Evolutionary conservation across 1,140 invertebrate species (phyloP), one percentile per base, ranked within the genome.

Genomic region (Macrobrachium rosenbergii): DNA sequence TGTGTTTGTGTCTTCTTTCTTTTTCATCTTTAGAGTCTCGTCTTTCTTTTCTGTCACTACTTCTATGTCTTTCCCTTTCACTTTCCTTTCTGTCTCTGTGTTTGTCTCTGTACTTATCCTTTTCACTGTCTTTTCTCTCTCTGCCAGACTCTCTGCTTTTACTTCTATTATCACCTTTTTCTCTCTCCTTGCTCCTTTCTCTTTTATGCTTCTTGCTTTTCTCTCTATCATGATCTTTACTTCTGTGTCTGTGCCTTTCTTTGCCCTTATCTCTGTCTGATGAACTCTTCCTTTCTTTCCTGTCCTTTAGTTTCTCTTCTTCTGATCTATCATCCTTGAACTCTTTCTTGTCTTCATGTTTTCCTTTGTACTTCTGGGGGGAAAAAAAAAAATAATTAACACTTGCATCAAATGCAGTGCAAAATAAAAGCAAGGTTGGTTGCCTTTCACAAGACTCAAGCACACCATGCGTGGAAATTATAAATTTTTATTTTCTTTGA

Each of bases 331-430:
- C 52, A 37, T 75, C 37, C 64, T 37, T 73, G 14, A 28, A 59
- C 7, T 87, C 82, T 52, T 64, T 83, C 37, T 89, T 83, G 14
- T 91, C 89, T 89, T 93, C 92, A 14, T 23, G 43, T 64, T 87
- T 87, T 45, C 81, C 79, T 19, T 82, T 76, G 6, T 81, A 82
- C 64, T 87, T 87, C 85, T 87, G 85, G 16, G 76, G 62, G 17
- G 23, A 45, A 17, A 59, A 21, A n/a, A 45, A 12, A 86, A n/a
- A 58, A 43, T 43, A n/a, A 5, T 72, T 72, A 67, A 52, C 52
- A 52, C 8, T 10, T 12, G 52, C 12, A 52, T 12, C 7, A 52
- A 52, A 52, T 52, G 6, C 52, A 52, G 7, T 52, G 28, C 3
- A 37, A 2, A 3, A 37, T 37, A 37, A 37, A 37, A 37, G 28